Base-by-base conservation (phyloP, 2,888 invertebrate genomes). In the Acronicta aceris region DNA sequence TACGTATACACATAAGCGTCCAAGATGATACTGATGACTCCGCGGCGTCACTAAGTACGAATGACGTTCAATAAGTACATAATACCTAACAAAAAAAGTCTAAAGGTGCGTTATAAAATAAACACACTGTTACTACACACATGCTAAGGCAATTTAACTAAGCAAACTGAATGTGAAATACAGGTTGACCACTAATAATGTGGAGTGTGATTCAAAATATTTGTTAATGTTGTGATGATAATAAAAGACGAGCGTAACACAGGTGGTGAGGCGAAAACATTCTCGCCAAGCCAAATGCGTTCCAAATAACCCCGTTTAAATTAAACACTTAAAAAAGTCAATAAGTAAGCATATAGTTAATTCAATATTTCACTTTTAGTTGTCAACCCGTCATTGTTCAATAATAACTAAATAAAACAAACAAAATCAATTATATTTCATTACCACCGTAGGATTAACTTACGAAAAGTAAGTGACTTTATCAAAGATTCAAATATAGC, bases 1-100 rank as follows among this genome's bases (percentile, higher is more conserved):
- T 46, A 52, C 30, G 25, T 25, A 45, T 33, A 30, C 38, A 60
- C 65, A 54, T 49, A 51, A 49, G 65, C 57, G 59, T 56, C 53
- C 46, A 57, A 51, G 27, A 46, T 62, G 54, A 58, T 64, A 65
- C 59, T 63, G 50, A 59, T 63, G 50, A 63, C 63, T 67, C 52
- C 65, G 69, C 63, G 58, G 67, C 73, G 71, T 74, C 73, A 74
- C 71, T 80, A 81, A 81, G 79, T 81, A 85, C 83, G 76, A 71
- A 68, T 49, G 55, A 67, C 78, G 73, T 60, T 62, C 62, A 78
- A 75, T 85, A 85, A 85, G 82, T 85, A 83, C 84, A 79, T 79
- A 78, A 81, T 74, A 83, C 79, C 76, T 69, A 58, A 45, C 53
- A 64, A 66, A 30, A 17, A 30, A 52, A 33, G 12, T 8, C 17